Evolutionary conservation across 1,140 invertebrate genomes (phyloP), one percentile per base, ranked within the genome.

Genomic region (Leucophenga varia): DNA sequence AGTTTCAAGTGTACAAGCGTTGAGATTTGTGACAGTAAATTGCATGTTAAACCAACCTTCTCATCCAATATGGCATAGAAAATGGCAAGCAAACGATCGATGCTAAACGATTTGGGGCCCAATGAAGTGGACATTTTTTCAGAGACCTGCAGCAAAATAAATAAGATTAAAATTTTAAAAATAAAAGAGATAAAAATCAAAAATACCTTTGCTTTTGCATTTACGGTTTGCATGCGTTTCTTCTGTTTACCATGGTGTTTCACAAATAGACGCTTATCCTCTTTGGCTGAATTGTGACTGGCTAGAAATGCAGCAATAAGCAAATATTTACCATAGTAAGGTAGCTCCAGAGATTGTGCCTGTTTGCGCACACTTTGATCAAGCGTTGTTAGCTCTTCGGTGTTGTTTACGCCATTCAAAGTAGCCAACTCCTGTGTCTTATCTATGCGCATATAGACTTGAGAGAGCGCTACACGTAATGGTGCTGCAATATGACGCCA

Each of bases 11-110:
- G 82, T 6, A 88, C 86, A 53, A 90, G 77, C 9, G 85, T 88
- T 4, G 86, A 83, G 56, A 91, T 85, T 76, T 92, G 90, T 1
- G 85, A 81, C 7, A 91, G 79, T 13, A 95, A 77, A 74, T 88
- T 87, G 49, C 90, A 90, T 49, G 91, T 92, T 12, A 94, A 80
- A 19, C 88, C 85, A 20, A 93, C 86, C 67, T 86, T 87, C 37
- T 91, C 88, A 37, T 92, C 87, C 12, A 92, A 76, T 57, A 97
- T 93, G 1, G 89, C 85, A 78, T 93, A 95, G 77, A 95, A 96
- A 57, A 97, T 95, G 3, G 91, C 90, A 39, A 96, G 73, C 59
- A 96, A 77, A 43, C 93, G 79, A 67, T 93, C 88, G 13, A 96
- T 77, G 2, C 84, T 84, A 65, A 96, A 95, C 1, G 81, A 77